A percentile compares a stretch with the other conserved stretches of the same genome.
These are phyloP conservation scores for Hirundichthys speculiger DNA, from an alignment of 2,113 vertebrate species.

Conservation along the genomic window DNA sequence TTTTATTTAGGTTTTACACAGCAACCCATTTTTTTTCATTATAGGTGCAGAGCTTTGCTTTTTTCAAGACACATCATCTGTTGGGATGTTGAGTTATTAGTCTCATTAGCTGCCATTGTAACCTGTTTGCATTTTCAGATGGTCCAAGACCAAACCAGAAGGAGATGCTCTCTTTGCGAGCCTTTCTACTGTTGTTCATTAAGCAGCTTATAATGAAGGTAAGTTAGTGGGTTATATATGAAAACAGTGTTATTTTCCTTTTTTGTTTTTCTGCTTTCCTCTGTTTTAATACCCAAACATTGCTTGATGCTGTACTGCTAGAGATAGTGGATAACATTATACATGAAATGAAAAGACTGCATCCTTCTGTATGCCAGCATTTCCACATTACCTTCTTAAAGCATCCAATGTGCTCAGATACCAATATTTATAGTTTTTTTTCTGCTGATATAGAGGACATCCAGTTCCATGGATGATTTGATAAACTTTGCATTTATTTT, in stretches of 20 bases:
- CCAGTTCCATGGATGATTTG: background rate
- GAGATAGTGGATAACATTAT: background rate
- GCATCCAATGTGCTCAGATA: background rate
- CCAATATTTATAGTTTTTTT: background rate
- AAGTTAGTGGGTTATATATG: background rate
- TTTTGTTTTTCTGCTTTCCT: no score
- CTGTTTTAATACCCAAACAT: no score
- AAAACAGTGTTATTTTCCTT: no score
- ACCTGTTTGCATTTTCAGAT: conserved; percentile 79
- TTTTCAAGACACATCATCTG: no score
- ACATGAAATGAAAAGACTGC: no score
- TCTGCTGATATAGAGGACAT: background rate
- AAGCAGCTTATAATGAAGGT: conserved; percentile 99
- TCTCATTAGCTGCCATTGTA: background rate
- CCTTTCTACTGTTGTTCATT: conserved; percentile 93
- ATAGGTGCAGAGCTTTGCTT: no score
- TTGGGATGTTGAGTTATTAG: no score
- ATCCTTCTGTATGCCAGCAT: no score
- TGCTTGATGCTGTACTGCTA: background rate
- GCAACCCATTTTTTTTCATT: no score
- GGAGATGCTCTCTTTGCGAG: conserved; percentile 90
- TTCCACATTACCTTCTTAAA: no score
- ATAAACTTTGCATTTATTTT: conserved; percentile 47
- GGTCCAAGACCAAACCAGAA: conserved; percentile 92
- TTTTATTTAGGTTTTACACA: no score